Conservation (phyloP, 2,888 invertebrate species). For the Acleris sparsana region DNA sequence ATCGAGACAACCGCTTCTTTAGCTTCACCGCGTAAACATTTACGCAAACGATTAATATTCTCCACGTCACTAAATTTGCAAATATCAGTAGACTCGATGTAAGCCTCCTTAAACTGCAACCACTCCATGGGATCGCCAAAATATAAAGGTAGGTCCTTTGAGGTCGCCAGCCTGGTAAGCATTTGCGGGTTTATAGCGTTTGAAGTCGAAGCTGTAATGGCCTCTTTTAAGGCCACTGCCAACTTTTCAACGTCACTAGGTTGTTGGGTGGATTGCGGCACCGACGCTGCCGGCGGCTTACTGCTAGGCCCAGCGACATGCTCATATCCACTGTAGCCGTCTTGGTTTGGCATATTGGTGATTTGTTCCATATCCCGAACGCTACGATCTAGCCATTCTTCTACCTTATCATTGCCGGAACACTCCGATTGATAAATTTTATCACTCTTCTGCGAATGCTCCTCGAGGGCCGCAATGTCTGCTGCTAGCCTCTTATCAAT, state of each 20-base stretch:
- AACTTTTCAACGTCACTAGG: slow-evolving; percentile 9
- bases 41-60: slow-evolving; percentile 34
- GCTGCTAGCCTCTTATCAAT: slow-evolving; percentile 4
- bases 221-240: background rate
- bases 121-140: background rate
- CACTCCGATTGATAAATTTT: background rate
- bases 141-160: background rate
- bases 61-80: slow-evolving; percentile 30
- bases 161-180: slow-evolving; percentile 3
- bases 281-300: background rate
- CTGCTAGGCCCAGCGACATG: background rate
- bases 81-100: background rate
- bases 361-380: background rate
- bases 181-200: background rate
- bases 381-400: background rate
- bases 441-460: background rate
- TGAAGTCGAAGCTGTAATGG: background rate
- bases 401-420: background rate
- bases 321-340: background rate
- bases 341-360: background rate
- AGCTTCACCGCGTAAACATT: slow-evolving; percentile 36
- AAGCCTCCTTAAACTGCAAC: background rate
- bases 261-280: slow-evolving; percentile 1
- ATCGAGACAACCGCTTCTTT: slow-evolving; percentile 30
- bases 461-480: slow-evolving; percentile 4